Base-by-base conservation (phyloP, 2,113 vertebrate genomes). In the Phyllostomus hastatus region DNA sequence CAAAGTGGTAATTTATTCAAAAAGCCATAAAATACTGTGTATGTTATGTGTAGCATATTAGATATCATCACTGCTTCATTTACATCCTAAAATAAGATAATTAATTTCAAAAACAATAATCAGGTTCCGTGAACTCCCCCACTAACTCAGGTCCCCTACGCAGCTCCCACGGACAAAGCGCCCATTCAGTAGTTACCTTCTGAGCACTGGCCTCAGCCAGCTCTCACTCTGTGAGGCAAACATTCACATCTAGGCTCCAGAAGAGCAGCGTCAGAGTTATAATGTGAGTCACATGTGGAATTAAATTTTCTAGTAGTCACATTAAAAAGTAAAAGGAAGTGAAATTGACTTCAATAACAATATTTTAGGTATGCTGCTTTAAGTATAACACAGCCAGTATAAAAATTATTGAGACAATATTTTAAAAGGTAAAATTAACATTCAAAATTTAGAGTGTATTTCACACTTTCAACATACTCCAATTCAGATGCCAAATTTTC, bases 51-150 rank as follows among this genome's bases (percentile, higher is more conserved):
- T 48, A 54, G 28, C 61, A 33, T 22, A 90, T 41, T 48, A 61
- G 41, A 15, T 33, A 52, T 76, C 59, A 76, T 85, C 59, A 80
- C 52, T 73, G 70, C 17, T 89, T 88, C 69, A 91, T 70, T 50
- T 80, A 46, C 20, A 92, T 52, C 88, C 64, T 96, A 89, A 96
- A 96, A 69, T 93, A 81, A 76, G 35, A 76, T 28, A 61, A 61
- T 31, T 41, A 59, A 91, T 48, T 95, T 78, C 50, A 54, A 92
- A 69, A 54, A 75, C 94, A 83, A 52, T 73, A 59, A 87, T n/a
- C 80, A 69, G 24, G 33, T 48, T 93, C 67, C 72, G 64, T 69
- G 79, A 89, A 52, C 24, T 52, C n/a, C 90, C 70, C 79, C 43
- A 84, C 4, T 43, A 38, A 79, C 59, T 84, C 5, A 73, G 84